phyloP scores from a whole-genome alignment of 2,113 vertebrate species.

The Microcebus tavaratra region DNA sequence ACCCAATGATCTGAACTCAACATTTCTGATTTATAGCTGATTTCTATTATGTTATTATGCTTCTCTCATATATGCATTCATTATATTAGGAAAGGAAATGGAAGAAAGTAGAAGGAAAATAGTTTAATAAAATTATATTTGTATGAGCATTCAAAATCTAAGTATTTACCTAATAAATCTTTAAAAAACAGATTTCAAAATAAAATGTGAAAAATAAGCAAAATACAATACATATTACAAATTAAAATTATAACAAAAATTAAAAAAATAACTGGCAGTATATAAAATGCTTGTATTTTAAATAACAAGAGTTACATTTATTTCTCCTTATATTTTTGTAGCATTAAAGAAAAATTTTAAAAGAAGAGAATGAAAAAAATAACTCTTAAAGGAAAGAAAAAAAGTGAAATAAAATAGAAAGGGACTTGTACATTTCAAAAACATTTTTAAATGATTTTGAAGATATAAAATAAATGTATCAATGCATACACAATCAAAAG shows the following conservation, averaged over 20 bases:
- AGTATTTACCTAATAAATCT: background rate
- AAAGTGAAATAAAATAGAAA: slow-evolving; percentile 25
- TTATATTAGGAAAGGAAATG: background rate
- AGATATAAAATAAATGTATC: slow-evolving; percentile 1
- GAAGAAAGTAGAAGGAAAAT: background rate
- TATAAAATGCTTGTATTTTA: slow-evolving; percentile 9
- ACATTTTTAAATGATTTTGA: background rate
- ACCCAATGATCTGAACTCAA: background rate
- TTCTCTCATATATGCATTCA: background rate
- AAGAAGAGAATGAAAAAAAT: background rate
- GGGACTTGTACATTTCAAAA: background rate
- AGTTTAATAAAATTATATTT: slow-evolving; percentile 26
- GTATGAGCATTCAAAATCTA: background rate
- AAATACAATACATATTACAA: background rate
- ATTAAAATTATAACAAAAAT: slow-evolving; percentile 18
- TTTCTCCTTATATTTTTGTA: background rate
- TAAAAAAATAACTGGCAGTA: background rate
- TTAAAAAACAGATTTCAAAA: background rate
- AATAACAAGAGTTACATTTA: background rate
- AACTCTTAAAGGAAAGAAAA: background rate
- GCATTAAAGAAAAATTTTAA: background rate
- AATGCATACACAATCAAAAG: background rate
- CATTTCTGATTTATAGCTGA: background rate
- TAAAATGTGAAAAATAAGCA: background rate
- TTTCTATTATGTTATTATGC: background rate